These are phyloP conservation scores for Lithodes maja DNA, from an alignment of 2,888 invertebrate genomes.

Conservation along the genomic window DNA sequence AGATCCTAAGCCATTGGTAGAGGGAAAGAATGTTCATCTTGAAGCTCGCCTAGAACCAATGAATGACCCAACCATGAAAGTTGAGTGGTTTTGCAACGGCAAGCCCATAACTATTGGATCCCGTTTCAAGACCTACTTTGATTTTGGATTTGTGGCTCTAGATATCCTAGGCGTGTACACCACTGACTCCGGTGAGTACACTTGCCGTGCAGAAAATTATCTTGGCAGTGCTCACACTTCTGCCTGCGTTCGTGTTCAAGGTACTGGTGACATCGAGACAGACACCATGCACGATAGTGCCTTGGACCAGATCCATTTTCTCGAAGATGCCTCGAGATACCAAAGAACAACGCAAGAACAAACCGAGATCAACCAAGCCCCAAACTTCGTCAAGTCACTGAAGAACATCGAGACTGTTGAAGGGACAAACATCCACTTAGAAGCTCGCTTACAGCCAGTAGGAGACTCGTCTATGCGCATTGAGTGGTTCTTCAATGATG, in stretches of 20 bases:
- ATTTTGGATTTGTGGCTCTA: slow-evolving; percentile 97
- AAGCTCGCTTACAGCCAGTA: slow-evolving; percentile 92
- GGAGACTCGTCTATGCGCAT: slow-evolving; percentile 93
- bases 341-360: slow-evolving; percentile 69
- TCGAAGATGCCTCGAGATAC: slow-evolving; percentile 72
- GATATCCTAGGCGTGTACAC: slow-evolving; percentile 95
- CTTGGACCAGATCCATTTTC: slow-evolving; percentile 74
- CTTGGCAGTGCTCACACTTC: slow-evolving; percentile 94
- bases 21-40: slow-evolving; percentile 92
- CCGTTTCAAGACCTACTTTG: slow-evolving; percentile 94
- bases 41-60: slow-evolving; percentile 95
- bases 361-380: slow-evolving; percentile 74
- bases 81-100: slow-evolving; percentile 97
- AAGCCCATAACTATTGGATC: slow-evolving; percentile 78
- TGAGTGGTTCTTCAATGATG: slow-evolving; percentile 97
- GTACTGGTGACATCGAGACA: slow-evolving; percentile 71
- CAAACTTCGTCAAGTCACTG: slow-evolving; percentile 89
- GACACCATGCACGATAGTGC: slow-evolving; percentile 74
- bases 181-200: slow-evolving; percentile 97
- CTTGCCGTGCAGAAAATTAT: slow-evolving; percentile 93
- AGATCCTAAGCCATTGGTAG: slow-evolving; percentile 88
- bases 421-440: slow-evolving; percentile 93
- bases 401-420: slow-evolving; percentile 94
- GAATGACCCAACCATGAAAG: slow-evolving; percentile 96
- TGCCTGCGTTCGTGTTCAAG: slow-evolving; percentile 78